Base-by-base conservation (phyloP, 2,797 vertebrate species). In the Lemur catta region DNA sequence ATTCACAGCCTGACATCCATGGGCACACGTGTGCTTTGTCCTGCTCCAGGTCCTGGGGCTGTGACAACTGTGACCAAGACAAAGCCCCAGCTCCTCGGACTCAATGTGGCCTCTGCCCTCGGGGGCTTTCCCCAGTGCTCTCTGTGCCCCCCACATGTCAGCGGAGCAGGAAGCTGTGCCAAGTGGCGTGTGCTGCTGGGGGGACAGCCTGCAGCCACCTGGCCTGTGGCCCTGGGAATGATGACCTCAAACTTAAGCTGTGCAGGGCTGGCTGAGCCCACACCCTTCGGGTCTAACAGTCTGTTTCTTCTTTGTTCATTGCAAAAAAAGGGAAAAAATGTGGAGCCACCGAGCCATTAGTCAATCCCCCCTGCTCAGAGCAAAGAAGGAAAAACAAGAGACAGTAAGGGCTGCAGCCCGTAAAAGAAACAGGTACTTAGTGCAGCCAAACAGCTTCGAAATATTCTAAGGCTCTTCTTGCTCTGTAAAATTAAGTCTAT, bases 11-110 rank as follows among this genome's bases (percentile, higher is more conserved):
- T 50, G 14, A 1, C 8, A 18, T 30, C 46, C 7, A 6, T 0
- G 22, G 72, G 55, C 41, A 6, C 3, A 0, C 0, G 0, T 5
- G 65, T 15, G 14, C 46, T 0, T 8, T 17, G 9, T 43, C 17
- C 65, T 9, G 9, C 79, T 72, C 35, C 0, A 6, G 14, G 69
- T 4, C 7, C 87, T 55, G 24, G 59, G 61, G 22, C 13, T 2
- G 18, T 18, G 41, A 38, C 18, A 1, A 13, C 3, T 0, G 15
- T 7, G 20, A 87, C 18, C 3, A 6, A 35, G 61, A 50, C 17
- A 26, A 11, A 0, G 4, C 22, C 38, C 33, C 3, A 22, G 65
- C 30, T 30, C 18, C 9, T 10, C 0, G 12, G 28, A 59, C 26
- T 13, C 10, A 1, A 20, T 12, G 13, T 67, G 26, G 10, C 11